Percentiles rank a stretch among this genome's conserved stretches.
Evolutionary conservation across 1,140 invertebrate species (phyloP).

Genomic region (Heliothis subflexa): DNA sequence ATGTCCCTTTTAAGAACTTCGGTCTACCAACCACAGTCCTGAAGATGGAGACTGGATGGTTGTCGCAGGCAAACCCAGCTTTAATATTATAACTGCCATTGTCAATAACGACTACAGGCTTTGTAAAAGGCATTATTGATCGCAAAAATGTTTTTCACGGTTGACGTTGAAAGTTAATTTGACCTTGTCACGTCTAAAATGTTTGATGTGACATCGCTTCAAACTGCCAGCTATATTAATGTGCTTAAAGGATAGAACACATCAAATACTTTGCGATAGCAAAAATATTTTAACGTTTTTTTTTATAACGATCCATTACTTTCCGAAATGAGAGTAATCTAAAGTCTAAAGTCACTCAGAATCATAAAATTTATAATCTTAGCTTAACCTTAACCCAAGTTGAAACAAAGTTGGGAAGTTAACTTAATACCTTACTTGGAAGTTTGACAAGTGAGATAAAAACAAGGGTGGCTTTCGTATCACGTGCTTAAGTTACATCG

Average conservation of each 20-base stretch:
- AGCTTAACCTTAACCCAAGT: slow-evolving; percentile 31
- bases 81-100: slow-evolving; percentile 94
- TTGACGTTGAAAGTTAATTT: neutral
- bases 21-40: slow-evolving; percentile 92
- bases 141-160: neutral
- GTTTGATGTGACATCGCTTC: too few species aligned
- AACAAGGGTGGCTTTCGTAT: slow-evolving; percentile 14
- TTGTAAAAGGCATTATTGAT: slow-evolving; percentile 68
- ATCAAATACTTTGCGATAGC: neutral
- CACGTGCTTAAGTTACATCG: slow-evolving; percentile 23
- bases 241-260: neutral
- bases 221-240: slow-evolving; percentile 3
- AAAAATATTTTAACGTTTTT: neutral
- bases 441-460: slow-evolving; percentile 35
- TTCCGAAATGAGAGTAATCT: neutral
- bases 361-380: slow-evolving; percentile 42
- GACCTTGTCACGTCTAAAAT: neutral
- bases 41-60: slow-evolving; percentile 93
- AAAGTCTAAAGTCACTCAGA: neutral
- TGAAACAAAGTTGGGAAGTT: slow-evolving; percentile 29
- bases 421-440: slow-evolving; percentile 33
- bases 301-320: neutral
- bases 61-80: slow-evolving; percentile 93
- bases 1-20: slow-evolving; percentile 89
- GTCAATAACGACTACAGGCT: slow-evolving; percentile 91